Conservation (phyloP, 2,888 invertebrate genomes). For the Ceramica pisi region DNA sequence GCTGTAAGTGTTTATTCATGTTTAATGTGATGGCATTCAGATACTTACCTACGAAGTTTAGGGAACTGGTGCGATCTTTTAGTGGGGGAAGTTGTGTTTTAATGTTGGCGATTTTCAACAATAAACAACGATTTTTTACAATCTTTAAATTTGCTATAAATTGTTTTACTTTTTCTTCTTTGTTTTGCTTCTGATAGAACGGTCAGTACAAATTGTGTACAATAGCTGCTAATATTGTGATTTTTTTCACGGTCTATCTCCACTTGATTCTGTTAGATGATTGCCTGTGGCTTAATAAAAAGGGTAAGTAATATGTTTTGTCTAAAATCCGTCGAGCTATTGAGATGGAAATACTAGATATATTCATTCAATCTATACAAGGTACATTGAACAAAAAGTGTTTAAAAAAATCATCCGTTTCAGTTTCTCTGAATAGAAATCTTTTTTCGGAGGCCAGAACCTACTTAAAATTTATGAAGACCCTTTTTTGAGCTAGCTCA, state of each 20-base stretch:
- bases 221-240: too few relatives aligned
- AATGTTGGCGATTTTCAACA: too few relatives aligned
- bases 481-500: slow-evolving; percentile 49
- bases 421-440: slow-evolving; percentile 29
- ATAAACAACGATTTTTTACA: too few relatives aligned
- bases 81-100: neutral
- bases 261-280: too few relatives aligned
- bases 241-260: too few relatives aligned
- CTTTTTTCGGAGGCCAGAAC: slow-evolving; percentile 23
- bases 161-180: too few relatives aligned
- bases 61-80: neutral
- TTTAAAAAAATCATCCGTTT: slow-evolving; percentile 32
- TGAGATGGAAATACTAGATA: neutral
- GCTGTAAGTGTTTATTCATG: slow-evolving; percentile 52
- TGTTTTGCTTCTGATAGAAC: too few relatives aligned
- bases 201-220: too few relatives aligned
- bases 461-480: slow-evolving; percentile 57
- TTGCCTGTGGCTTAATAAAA: too few relatives aligned
- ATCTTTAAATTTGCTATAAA: too few relatives aligned
- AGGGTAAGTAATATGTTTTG: too few relatives aligned
- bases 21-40: slow-evolving; percentile 31
- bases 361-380: neutral
- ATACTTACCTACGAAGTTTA: neutral
- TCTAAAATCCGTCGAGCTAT: too few relatives aligned
- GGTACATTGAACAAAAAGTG: neutral